Base-by-base conservation (phyloP, 2,888 invertebrate genomes). In the Dryobotodes eremita region DNA sequence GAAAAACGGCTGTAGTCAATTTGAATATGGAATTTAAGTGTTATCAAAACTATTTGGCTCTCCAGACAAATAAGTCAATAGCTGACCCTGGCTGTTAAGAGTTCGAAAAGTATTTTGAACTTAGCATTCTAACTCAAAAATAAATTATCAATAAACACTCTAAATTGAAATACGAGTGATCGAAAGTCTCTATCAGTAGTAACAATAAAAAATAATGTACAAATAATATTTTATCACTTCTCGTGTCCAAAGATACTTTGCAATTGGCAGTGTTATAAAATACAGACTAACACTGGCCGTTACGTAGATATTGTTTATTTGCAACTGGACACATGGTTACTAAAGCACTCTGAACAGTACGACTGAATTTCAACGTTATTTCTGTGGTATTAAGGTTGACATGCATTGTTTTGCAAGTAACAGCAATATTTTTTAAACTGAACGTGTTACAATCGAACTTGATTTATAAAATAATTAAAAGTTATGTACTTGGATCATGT, bases 211-310 rank as follows among this genome's bases (percentile, higher is more conserved):
- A 88, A 59, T 85, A 79, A 88, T 85, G 77, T 71, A 75, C 78
- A 82, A 84, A 88, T 88, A 86, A 88, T 86, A 86, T 87, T 88
- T 87, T 86, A 87, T 88, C 46, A 77, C 71, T 71, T 79, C 80
- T 87, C 87, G 80, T 87, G 87, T 81, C 83, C 79, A 73, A 83
- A 88, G 88, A 75, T 84, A 88, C 82, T 86, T 86, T 83, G 82
- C 87, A 81, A 88, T 83, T 86, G 87, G 83, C 75, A 85, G 74
- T 81, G 76, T 86, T 87, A 81, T 84, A 87, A 88, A 87, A 81
- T 82, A 84, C 73, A 75, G 80, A 72, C 74, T 75, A 75, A 80
- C 80, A 73, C 76, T 77, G 82, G 82, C 70, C 48, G 62, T 81
- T 82, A 80, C 64, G 79, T 73, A 76, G 69, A 77, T 81, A 79